Percentiles rank a stretch among this genome's conserved stretches.
These are phyloP conservation scores for Ips nitidus DNA, from an alignment of 1,140 invertebrate genomes.

Conservation along the genomic window DNA sequence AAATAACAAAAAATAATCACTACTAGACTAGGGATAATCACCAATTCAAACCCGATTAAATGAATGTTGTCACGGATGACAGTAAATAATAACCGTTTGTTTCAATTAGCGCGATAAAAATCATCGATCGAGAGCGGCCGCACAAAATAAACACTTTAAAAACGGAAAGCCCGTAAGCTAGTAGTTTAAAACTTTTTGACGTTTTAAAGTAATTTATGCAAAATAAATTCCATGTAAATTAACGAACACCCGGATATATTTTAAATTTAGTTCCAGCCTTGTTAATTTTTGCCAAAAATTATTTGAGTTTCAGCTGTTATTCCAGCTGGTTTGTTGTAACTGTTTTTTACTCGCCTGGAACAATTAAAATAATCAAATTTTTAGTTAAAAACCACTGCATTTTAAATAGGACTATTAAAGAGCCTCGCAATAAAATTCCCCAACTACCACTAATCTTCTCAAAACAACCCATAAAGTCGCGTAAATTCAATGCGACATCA, in stretches of 20 bases:
- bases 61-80: no score
- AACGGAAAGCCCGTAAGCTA: conserved; percentile 22
- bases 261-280: conserved; percentile 4
- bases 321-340: not conserved
- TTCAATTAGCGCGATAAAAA: conserved; percentile 13
- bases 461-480: not conserved
- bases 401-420: no score
- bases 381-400: no score
- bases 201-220: conserved; percentile 24
- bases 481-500: not conserved
- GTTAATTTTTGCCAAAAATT: conserved; percentile 5
- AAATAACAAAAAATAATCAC: no score
- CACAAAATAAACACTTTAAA: conserved; percentile 15
- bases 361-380: no score
- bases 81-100: conserved; percentile 5
- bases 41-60: no score
- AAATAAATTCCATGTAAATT: conserved; percentile 27
- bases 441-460: not conserved
- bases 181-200: conserved; percentile 19
- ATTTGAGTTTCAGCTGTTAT: conserved; percentile 1
- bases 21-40: no score
- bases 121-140: not conserved
- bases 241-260: conserved; percentile 15
- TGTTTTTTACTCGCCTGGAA: no score
- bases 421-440: not conserved